Base-by-base conservation (phyloP, 2,888 invertebrate genomes). In the Drosophila picticornis region DNA sequence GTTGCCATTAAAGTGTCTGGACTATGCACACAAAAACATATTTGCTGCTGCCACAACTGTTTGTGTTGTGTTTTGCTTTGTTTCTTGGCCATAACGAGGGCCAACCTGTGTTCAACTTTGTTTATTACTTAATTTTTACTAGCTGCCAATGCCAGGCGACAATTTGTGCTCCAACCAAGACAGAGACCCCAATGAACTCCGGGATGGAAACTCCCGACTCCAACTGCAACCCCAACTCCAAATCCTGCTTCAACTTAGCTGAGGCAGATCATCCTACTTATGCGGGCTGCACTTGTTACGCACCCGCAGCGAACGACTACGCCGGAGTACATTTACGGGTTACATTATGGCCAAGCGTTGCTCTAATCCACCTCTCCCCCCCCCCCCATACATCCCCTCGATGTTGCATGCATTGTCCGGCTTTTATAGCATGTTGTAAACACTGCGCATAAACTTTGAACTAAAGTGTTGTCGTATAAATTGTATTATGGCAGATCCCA, bases 391-490 rank as follows among this genome's bases (percentile, higher is more conserved):
- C 40, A 13, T 2, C 2, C 9, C 22, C 40, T 0, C 22, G 6
- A 19, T 29, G 29, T 29, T 36, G 60, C 81, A 58, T 74, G 84
- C 75, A 83, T 83, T 87, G 87, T 87, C 87, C 89, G 68, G 90
- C 85, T 87, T 87, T 89, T 87, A 87, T 87, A 88, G 88, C 85
- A 80, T 59, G 87, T 88, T 87, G 87, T 87, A 87, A 87, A 87
- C 87, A 89, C 84, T 89, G 86, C 69, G 88, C 84, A 87, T 87
- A 87, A 87, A 87, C 85, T 89, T 87, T 85, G 87, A 83, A 87
- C 87, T 89, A 89, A 88, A 87, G 87, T 87, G 87, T 85, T 87
- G 89, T 88, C 89, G 84, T 89, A 87, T 87, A 89, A 87, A 89
- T 87, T 89, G 87, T 89, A 89, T 87, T 87, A 87, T 89, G 88